Percentiles rank a stretch among this genome's conserved stretches.
phyloP scores from a whole-genome alignment of 2,797 vertebrate species.

The Falco peregrinus region DNA sequence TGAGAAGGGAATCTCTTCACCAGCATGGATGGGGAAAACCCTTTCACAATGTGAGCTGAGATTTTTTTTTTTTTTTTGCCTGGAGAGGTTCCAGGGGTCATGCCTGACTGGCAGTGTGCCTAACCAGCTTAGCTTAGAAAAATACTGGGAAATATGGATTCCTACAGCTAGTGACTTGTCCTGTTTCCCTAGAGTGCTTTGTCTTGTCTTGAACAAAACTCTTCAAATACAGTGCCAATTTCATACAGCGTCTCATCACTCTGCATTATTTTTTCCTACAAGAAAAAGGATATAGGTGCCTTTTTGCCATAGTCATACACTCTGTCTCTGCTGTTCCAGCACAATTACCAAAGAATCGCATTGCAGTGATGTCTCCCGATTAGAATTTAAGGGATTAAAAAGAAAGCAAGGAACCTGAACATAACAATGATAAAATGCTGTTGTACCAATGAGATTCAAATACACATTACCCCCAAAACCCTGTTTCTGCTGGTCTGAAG shows the following conservation, averaged over 20 bases:
- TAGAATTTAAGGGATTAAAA: background rate
- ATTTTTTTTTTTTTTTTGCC: background rate
- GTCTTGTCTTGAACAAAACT: background rate
- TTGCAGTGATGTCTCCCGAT: background rate
- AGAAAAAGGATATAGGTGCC: background rate
- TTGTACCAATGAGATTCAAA: background rate
- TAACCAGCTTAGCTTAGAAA: constrained; percentile 6
- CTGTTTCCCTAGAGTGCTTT: background rate
- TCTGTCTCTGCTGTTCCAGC: background rate
- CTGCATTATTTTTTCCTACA: background rate
- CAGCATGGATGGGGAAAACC: constrained; percentile 22
- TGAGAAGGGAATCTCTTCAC: background rate
- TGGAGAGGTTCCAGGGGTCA: constrained; percentile 29
- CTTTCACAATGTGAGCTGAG: background rate
- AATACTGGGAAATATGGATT: background rate
- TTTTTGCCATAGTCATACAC: background rate
- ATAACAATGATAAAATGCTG: background rate
- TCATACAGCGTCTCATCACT: background rate
- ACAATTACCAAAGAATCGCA: background rate
- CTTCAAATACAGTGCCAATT: background rate
- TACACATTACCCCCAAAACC: background rate
- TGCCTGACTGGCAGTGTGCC: constrained; percentile 18
- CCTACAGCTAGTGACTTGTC: background rate
- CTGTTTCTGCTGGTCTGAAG: background rate
- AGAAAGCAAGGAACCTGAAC: background rate